phyloP scores from a whole-genome alignment of 2,888 invertebrate genomes.

The Yponomeuta evonymella region DNA sequence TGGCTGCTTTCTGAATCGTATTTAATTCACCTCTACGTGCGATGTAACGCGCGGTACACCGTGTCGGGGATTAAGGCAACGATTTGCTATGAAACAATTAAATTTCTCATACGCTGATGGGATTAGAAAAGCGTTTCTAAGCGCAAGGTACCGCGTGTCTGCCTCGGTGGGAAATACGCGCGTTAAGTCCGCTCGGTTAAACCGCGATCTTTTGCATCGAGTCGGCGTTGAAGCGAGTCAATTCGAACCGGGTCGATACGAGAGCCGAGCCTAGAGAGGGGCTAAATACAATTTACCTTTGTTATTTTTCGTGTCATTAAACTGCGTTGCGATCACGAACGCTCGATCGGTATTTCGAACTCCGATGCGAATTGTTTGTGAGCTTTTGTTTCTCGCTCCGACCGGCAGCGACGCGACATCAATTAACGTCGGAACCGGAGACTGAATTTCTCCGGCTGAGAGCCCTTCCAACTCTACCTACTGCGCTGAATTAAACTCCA shows the following conservation, averaged over 20 bases:
- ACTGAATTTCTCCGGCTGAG: constrained; percentile 61
- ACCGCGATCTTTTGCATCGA: constrained; percentile 43
- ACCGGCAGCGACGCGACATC: constrained; percentile 68
- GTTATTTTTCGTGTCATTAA: constrained; percentile 77
- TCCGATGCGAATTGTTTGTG: constrained; percentile 74
- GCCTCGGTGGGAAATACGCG: constrained; percentile 16
- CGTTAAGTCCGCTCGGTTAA: constrained; percentile 57
- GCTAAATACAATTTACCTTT: constrained; percentile 76
- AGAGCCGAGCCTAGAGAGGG: constrained; percentile 60
- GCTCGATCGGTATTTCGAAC: constrained; percentile 72
- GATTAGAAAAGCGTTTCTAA: constrained; percentile 44
- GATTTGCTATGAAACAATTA: constrained; percentile 69
- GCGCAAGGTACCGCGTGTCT: constrained; percentile 28
- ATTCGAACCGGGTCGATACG: constrained; percentile 56
- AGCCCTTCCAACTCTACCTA: constrained; percentile 45
- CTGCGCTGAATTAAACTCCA: constrained; percentile 50
- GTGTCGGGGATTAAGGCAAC: constrained; percentile 53
- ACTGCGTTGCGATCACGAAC: constrained; percentile 73
- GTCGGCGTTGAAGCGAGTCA: constrained; percentile 45
- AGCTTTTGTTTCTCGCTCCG: constrained; percentile 71
- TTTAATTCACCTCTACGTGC: constrained; percentile 57
- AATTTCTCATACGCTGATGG: constrained; percentile 63
- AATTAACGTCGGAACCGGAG: constrained; percentile 68
- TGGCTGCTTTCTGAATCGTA: constrained; percentile 66
- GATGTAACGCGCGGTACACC: constrained; percentile 44